phyloP scores from a whole-genome alignment of 2,888 invertebrate species.

The Napeogenes sylphis region DNA sequence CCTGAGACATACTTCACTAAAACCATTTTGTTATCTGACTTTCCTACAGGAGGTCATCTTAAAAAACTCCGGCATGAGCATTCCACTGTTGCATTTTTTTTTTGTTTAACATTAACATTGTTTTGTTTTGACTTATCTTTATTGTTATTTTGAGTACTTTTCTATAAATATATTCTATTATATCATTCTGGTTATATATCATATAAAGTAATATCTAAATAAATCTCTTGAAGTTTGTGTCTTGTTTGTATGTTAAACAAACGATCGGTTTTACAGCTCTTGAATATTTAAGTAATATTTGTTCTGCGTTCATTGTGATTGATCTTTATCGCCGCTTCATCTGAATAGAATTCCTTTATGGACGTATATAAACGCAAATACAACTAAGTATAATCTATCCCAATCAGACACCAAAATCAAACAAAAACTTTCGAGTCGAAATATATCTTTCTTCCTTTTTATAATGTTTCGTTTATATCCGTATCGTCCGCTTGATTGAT shows the following conservation, averaged over 20 bases:
- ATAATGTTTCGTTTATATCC: slow-evolving; percentile 43
- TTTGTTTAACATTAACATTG: no score
- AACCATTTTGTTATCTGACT: slow-evolving; percentile 27
- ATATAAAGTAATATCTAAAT: no score
- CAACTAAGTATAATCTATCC: slow-evolving; percentile 2
- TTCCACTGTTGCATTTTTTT: neutral
- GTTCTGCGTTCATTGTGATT: no score
- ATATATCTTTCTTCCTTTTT: slow-evolving; percentile 35
- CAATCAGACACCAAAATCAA: slow-evolving; percentile 28
- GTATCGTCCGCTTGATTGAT: slow-evolving; percentile 66
- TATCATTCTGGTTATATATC: no score
- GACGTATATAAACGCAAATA: slow-evolving; percentile 8
- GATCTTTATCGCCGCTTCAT: neutral
- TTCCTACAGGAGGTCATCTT: slow-evolving; percentile 32
- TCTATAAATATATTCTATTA: no score
- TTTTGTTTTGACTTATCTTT: neutral
- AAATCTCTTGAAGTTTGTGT: no score
- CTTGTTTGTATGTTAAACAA: no score
- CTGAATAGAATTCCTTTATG: neutral
- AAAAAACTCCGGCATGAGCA: slow-evolving; percentile 11
- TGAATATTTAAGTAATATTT: no score
- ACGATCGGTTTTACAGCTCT: no score
- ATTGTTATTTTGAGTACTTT: no score
- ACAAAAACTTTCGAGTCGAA: slow-evolving; percentile 26
- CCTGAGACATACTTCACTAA: slow-evolving; percentile 21